phyloP scores from a whole-genome alignment of 53 echinoderm and acorn worm genomes.

The Hippasteria phrygiana region DNA sequence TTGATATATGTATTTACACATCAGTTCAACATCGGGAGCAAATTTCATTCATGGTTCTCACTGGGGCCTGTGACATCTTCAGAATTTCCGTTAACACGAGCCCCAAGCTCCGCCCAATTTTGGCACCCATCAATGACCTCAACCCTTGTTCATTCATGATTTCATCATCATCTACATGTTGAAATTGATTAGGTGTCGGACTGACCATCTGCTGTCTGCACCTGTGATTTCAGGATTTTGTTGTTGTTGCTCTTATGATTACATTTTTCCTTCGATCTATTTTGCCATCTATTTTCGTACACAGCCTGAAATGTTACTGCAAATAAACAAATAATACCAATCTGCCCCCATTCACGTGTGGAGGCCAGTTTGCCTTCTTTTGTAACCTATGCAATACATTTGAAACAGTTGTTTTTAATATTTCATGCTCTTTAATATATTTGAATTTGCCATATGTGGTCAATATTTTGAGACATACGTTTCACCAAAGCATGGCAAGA shows the following conservation, averaged over 20 bases:
- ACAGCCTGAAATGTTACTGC: no score
- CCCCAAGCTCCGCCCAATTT: background rate
- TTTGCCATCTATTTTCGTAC: background rate
- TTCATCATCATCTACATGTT: background rate
- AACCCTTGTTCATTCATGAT: background rate
- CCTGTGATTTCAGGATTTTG: background rate
- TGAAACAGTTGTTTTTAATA: no score
- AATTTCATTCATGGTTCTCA: background rate
- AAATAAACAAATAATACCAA: no score
- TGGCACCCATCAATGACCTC: background rate
- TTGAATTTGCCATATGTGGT: no score
- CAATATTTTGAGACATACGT: no score
- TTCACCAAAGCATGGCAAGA: no score
- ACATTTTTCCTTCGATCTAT: background rate
- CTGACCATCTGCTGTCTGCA: background rate
- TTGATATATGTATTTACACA: no score
- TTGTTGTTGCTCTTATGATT: background rate
- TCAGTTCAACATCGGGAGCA: no score
- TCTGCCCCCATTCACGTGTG: no score
- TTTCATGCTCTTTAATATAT: no score
- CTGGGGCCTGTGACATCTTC: background rate
- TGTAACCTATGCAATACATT: no score
- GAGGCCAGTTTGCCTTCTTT: no score
- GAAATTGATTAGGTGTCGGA: background rate
- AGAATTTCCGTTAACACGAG: background rate